A percentile compares a stretch with the other conserved stretches of the same genome.
phyloP scores from a whole-genome alignment of 2,888 invertebrate genomes.

The Caenorhabditis imperialis region DNA sequence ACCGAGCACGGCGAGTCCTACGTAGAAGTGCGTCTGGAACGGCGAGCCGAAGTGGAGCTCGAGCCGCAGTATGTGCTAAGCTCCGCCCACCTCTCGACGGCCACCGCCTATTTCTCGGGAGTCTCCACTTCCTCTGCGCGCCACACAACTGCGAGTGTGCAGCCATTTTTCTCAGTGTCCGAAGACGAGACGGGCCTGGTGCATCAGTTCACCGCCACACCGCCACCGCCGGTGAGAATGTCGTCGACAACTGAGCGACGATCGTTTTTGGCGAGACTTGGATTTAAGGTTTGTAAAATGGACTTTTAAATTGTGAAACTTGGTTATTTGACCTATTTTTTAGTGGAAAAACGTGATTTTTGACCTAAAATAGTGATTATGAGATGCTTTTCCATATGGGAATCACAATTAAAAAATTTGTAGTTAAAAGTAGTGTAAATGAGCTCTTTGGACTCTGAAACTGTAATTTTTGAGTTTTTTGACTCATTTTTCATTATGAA shows the following conservation, averaged over 20 bases:
- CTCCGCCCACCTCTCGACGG: slow-evolving; percentile 55
- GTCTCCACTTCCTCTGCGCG: slow-evolving; percentile 8
- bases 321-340: too few relatives aligned
- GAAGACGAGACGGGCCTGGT: slow-evolving; percentile 57
- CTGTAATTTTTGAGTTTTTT: too few relatives aligned
- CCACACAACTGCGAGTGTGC: slow-evolving; percentile 7
- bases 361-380: too few relatives aligned
- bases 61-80: slow-evolving; percentile 60
- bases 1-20: slow-evolving; percentile 52
- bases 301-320: too few relatives aligned
- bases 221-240: slow-evolving; percentile 52
- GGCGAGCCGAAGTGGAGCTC: slow-evolving; percentile 61
- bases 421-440: too few relatives aligned
- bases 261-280: slow-evolving; percentile 57
- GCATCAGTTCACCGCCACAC: slow-evolving; percentile 57
- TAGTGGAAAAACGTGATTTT: too few relatives aligned
- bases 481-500: too few relatives aligned
- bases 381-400: too few relatives aligned
- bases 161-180: slow-evolving; percentile 49
- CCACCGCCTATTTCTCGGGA: slow-evolving; percentile 48
- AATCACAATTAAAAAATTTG: too few relatives aligned
- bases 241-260: slow-evolving; percentile 42
- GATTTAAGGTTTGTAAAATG: slow-evolving; percentile 60
- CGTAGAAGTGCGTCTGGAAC: slow-evolving; percentile 58
- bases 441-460: too few relatives aligned